A percentile compares a stretch with the other conserved stretches of the same genome.
These are phyloP conservation scores for Laterallus jamaicensis DNA, from an alignment of 2,113 vertebrate species.

Conservation along the genomic window DNA sequence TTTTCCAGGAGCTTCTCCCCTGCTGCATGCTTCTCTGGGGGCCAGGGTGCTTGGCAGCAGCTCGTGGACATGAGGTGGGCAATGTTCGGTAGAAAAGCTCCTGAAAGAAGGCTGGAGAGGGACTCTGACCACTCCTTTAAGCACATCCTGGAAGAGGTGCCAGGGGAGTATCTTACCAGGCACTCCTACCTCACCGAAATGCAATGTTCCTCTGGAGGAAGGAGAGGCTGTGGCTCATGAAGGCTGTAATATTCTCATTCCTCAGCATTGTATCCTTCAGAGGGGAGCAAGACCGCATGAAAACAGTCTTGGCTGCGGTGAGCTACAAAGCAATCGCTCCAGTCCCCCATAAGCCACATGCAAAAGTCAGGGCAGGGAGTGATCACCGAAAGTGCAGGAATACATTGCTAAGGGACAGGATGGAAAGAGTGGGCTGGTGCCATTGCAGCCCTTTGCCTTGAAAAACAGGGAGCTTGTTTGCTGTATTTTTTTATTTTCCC, in stretches of 20 bases:
- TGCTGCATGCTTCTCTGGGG: rapidly evolving
- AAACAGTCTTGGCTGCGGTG: background rate
- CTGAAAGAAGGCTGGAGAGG: background rate
- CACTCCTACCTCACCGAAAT: background rate
- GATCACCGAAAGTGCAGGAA: background rate
- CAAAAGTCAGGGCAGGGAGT: background rate
- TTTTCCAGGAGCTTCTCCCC: background rate
- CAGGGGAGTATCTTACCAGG: background rate
- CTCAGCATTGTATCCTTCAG: background rate
- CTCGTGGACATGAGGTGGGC: background rate
- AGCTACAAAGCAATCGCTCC: background rate
- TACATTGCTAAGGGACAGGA: background rate
- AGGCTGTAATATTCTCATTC: background rate
- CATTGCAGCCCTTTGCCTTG: background rate
- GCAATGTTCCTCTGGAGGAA: background rate
- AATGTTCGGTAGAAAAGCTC: background rate
- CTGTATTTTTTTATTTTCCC: background rate
- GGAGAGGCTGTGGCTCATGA: background rate
- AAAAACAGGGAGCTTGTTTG: background rate
- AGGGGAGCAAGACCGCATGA: background rate
- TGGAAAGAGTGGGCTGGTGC: background rate
- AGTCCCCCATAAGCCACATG: rapidly evolving
- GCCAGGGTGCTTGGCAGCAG: background rate
- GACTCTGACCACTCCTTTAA: background rate
- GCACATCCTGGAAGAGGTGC: background rate